These are phyloP conservation scores for Rousettus madagascariensis DNA, from an alignment of 2,797 vertebrate species.

Conservation along the genomic window DNA sequence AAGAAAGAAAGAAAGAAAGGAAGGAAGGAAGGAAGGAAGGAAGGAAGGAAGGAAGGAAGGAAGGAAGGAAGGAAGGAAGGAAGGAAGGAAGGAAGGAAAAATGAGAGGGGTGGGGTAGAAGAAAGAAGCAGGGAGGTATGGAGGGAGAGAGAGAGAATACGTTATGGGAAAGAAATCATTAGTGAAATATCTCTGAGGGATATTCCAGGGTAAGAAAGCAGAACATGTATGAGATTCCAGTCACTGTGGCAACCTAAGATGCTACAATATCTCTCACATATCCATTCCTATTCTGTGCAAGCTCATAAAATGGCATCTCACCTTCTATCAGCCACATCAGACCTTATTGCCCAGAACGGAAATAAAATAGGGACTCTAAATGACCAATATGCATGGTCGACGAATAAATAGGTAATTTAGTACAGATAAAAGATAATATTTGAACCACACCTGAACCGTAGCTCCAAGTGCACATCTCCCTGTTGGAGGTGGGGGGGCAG, in stretches of 20 bases:
- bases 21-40: too few species aligned
- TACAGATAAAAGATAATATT: background rate
- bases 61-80: too few species aligned
- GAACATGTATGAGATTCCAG: background rate
- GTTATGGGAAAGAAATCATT: background rate
- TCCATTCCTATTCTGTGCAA: background rate
- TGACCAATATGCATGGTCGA: background rate
- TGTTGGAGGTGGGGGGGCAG: background rate
- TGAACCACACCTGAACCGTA: background rate
- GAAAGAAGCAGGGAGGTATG: background rate
- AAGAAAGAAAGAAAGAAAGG: too few species aligned
- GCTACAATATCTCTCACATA: background rate
- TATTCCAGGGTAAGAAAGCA: background rate
- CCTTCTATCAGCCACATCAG: background rate
- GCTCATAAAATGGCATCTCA: background rate
- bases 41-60: too few species aligned
- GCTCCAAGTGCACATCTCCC: background rate
- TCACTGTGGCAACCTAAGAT: background rate
- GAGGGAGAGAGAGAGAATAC: background rate
- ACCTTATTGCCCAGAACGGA: background rate
- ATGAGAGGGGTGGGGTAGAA: background rate
- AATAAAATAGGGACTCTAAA: background rate
- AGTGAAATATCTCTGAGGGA: background rate
- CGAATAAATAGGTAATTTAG: background rate
- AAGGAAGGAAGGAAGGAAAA: background rate